These are phyloP conservation scores for Junonia oenone DNA, from an alignment of 2,888 invertebrate species.

Conservation along the genomic window DNA sequence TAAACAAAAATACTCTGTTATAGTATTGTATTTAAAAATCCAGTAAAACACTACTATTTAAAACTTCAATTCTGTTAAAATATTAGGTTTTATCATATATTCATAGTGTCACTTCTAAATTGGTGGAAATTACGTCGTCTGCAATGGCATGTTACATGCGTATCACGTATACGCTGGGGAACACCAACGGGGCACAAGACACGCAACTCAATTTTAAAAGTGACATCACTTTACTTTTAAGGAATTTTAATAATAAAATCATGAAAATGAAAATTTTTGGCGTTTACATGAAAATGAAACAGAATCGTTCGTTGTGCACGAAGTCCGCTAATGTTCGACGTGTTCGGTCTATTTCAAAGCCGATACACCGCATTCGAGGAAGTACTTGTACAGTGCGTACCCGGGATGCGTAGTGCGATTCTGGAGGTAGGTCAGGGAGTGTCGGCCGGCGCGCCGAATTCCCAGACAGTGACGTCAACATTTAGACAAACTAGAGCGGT, in stretches of 20 bases:
- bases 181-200: conserved; percentile 52
- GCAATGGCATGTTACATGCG: conserved; percentile 36
- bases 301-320: too few species aligned
- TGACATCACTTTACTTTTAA: conserved; percentile 47
- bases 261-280: too few species aligned
- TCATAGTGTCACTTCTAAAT: background rate
- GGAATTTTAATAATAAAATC: background rate
- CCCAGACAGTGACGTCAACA: conserved; percentile 74
- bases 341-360: background rate
- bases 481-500: conserved; percentile 75
- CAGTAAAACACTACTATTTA: too few species aligned
- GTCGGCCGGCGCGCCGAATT: conserved; percentile 60
- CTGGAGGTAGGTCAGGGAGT: conserved; percentile 75
- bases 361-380: background rate
- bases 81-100: background rate
- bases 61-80: background rate
- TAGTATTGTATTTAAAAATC: too few species aligned
- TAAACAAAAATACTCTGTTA: too few species aligned
- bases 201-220: conserved; percentile 51
- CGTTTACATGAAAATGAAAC: too few species aligned
- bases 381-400: conserved; percentile 2
- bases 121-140: conserved; percentile 7
- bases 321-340: background rate
- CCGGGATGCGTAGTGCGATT: conserved; percentile 33
- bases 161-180: conserved; percentile 54